Percentiles rank a stretch among this genome's conserved stretches.
Conservation (phyloP, 2,888 invertebrate genomes). For the Volucella zonaria region DNA sequence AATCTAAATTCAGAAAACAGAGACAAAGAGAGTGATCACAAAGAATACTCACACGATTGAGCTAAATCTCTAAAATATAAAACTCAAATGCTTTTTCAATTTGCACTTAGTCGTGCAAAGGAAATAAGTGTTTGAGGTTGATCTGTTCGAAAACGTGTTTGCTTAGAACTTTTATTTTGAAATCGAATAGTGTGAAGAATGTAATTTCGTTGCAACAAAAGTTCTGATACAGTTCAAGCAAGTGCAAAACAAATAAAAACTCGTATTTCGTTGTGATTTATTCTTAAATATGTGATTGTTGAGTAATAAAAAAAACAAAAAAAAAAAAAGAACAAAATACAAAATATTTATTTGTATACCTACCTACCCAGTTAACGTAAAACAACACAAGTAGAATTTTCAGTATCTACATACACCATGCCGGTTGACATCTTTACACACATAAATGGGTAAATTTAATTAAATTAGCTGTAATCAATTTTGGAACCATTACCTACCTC, state of each 20-base stretch:
- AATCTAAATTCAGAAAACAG: not conserved
- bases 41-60: not conserved
- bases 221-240: too few relatives aligned
- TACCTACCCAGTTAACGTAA: not conserved
- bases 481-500: constrained; percentile 11
- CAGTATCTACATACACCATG: constrained; percentile 21
- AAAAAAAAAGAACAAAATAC: not conserved
- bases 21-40: not conserved
- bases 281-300: not conserved
- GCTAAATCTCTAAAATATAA: constrained; percentile 20
- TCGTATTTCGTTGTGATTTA: constrained; percentile 22
- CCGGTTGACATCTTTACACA: constrained; percentile 42
- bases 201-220: not conserved
- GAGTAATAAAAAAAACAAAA: not conserved
- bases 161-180: constrained; percentile 20
- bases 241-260: not conserved
- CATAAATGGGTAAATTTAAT: constrained; percentile 36
- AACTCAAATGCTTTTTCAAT: constrained; percentile 19
- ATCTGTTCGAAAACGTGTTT: too few relatives aligned
- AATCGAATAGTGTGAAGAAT: constrained; percentile 33
- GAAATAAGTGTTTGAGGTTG: constrained; percentile 9
- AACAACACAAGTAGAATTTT: not conserved
- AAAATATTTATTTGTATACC: not conserved
- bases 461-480: not conserved
- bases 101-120: constrained; percentile 30